phyloP scores from a whole-genome alignment of 92 coral and sea anemone genomes.

The Phenganax subtilis region DNA sequence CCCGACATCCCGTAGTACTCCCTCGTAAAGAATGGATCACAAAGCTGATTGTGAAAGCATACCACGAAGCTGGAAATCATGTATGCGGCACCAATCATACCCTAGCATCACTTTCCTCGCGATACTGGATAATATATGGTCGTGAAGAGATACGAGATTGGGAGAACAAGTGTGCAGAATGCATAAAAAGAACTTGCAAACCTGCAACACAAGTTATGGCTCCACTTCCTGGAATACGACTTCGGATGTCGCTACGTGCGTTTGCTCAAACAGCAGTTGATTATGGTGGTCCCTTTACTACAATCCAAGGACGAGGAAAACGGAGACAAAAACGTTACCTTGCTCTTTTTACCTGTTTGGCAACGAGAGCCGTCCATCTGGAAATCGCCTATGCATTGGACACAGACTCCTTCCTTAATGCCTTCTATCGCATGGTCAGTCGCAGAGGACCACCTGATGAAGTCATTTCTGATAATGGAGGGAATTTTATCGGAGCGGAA shows the following conservation, averaged over 20 bases:
- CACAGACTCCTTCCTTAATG: conserved; percentile 10
- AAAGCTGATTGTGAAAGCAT: conserved; percentile 48
- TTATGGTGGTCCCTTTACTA: conserved; percentile 51
- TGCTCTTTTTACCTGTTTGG: conserved; percentile 43
- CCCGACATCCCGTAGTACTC: conserved; percentile 50
- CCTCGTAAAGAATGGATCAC: conserved; percentile 53
- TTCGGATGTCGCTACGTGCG: conserved; percentile 44
- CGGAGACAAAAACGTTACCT: conserved; percentile 41
- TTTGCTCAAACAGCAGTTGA: conserved; percentile 54
- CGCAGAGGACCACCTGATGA: neutral
- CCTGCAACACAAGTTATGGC: conserved; percentile 64
- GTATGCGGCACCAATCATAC: conserved; percentile 55
- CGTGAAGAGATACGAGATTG: conserved; percentile 62
- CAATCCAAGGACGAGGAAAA: conserved; percentile 51
- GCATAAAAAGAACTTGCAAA: conserved; percentile 46
- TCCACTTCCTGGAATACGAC: conserved; percentile 54
- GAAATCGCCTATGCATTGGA: conserved; percentile 43
- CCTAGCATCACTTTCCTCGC: conserved; percentile 38
- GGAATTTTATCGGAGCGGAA: conserved; percentile 28
- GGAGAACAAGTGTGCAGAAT: conserved; percentile 53
- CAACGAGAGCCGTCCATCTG: conserved; percentile 44
- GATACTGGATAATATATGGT: conserved; percentile 54
- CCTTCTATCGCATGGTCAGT: conserved; percentile 8
- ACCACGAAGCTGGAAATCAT: conserved; percentile 49
- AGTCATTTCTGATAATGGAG: conserved; percentile 17